phyloP scores from a whole-genome alignment of 2,113 vertebrate genomes.

The Thryonomys swinderianus region DNA sequence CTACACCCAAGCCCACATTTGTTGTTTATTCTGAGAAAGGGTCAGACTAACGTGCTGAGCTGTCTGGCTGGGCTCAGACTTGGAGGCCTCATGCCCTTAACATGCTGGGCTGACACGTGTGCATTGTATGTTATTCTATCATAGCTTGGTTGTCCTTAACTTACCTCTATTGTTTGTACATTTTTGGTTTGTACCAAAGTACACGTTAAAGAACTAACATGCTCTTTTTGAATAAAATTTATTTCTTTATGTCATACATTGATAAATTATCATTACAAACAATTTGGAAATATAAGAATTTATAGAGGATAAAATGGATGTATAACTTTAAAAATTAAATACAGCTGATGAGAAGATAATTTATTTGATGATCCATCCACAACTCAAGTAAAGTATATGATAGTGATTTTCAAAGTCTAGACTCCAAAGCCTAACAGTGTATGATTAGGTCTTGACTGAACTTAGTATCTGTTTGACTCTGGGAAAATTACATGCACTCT shows the following conservation, averaged over 20 bases:
- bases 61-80: not conserved
- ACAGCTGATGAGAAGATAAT: not conserved
- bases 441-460: not conserved
- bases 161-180: slow-evolving; percentile 3
- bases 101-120: not conserved
- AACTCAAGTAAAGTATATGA: not conserved
- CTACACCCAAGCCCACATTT: not conserved
- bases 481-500: not conserved
- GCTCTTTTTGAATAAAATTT: not conserved
- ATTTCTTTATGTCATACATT: slow-evolving; percentile 29
- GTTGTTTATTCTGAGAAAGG: not conserved
- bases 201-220: not conserved
- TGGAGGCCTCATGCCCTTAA: not conserved
- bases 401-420: slow-evolving; percentile 5
- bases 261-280: not conserved
- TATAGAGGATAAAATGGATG: not conserved
- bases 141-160: not conserved
- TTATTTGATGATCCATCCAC: not conserved
- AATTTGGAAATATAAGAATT: not conserved
- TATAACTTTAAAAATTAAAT: not conserved
- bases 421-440: not conserved
- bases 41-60: not conserved
- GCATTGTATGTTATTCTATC: not conserved
- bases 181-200: not conserved
- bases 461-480: not conserved